Evolutionary conservation across 2,113 vertebrate species (phyloP), one percentile per base, ranked within the genome.

Genomic region (Chamaetylas fuelleborni): DNA sequence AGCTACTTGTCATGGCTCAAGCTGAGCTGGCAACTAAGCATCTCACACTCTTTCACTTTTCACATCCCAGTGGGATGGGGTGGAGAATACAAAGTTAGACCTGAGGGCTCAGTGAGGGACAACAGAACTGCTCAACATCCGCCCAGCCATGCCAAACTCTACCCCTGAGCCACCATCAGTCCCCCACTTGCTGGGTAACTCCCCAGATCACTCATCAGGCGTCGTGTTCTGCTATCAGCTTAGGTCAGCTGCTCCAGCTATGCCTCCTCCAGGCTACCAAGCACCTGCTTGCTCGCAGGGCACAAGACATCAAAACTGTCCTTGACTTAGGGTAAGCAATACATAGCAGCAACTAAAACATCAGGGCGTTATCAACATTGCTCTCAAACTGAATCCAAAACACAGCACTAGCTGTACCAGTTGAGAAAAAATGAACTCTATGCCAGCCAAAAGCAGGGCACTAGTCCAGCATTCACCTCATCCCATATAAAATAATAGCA

Each of bases 91-190:
- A 15, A n/a, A 53, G 29, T 25, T 40, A 60, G 38, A 47, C 17
- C 25, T 31, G 12, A 19, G 53, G 33, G 6, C 10, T 53, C n/a
- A 53, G 23, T 53, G 26, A 61, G 24, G 33, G 31, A 8, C 38
- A 45, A 33, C 3, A 28, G 22, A 77, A 15, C 7, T 19, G 14
- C 45, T 51, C 54, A 38, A 3, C 38, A 53, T 18, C 8, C 14
- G 36, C 38, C 12, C 5, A 45, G 22, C 14, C 14, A 28, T 0
- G 22, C 14, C 64, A 38, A 38, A 61, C 20, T 82, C 61, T 18
- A 34, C 19, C 25, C n/a, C 19, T 0, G 11, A 54, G 18, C 17
- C n/a, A 40, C 0, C 0, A 40, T 0, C 1, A 1, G 19, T 22
- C 3, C 8, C 24, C 12, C 4, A 17, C 18, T 24, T 34, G 34